Percentiles rank a stretch among this genome's conserved stretches.
Conservation (phyloP, 2,113 vertebrate species). For the Brachypodius melanocephalos region DNA sequence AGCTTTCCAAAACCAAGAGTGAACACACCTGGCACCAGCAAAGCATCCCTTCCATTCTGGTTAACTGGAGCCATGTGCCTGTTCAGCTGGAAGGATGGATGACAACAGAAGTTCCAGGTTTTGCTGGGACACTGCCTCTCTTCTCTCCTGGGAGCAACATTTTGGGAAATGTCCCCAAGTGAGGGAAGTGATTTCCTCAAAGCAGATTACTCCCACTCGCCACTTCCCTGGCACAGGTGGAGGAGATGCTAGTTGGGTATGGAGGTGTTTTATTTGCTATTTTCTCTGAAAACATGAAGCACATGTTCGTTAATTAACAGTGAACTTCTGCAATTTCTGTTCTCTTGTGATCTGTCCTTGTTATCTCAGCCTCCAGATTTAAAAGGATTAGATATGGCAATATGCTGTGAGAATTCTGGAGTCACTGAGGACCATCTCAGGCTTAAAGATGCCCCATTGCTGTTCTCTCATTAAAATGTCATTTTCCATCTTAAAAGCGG, state of each 20-base stretch:
- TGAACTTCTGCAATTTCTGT: neutral
- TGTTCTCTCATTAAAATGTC: neutral
- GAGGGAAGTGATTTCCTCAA: neutral
- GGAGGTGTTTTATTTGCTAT: neutral
- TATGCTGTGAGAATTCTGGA: neutral
- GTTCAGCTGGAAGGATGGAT: neutral
- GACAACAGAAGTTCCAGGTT: fast-evolving
- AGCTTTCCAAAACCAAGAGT: neutral
- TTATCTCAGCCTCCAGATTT: neutral
- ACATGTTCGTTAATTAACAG: neutral
- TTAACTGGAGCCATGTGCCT: neutral
- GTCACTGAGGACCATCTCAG: neutral
- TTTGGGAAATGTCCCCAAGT: neutral
- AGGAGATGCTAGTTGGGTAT: neutral
- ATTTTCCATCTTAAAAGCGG: neutral
- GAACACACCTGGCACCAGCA: neutral
- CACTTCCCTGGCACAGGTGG: neutral
- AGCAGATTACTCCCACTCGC: neutral
- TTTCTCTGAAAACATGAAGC: neutral
- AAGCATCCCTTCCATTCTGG: neutral
- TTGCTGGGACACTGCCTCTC: neutral
- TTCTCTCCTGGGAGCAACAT: neutral
- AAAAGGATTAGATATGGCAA: neutral
- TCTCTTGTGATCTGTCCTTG: neutral
- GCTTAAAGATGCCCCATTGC: neutral